These are phyloP conservation scores for Silvanus unidentatus DNA, from an alignment of 2,888 invertebrate genomes.

Conservation along the genomic window DNA sequence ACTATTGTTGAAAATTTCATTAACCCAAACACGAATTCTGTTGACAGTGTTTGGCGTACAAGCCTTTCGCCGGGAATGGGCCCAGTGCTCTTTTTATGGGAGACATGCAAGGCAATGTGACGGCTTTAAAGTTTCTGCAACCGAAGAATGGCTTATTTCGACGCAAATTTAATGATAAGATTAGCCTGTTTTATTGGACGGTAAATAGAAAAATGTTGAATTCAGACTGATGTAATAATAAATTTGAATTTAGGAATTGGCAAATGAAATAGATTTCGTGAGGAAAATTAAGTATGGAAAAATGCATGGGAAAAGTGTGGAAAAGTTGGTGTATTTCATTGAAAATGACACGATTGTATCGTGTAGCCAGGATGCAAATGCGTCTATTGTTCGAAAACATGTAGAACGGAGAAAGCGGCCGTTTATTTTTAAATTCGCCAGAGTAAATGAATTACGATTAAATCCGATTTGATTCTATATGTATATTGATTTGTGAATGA, in stretches of 20 bases:
- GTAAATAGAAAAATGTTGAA: too few relatives aligned
- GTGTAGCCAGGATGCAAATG: conserved; percentile 53
- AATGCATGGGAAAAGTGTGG: conserved; percentile 50
- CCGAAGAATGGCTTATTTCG: conserved; percentile 51
- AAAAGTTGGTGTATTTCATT: conserved; percentile 47
- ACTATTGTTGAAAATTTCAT: conserved; percentile 15
- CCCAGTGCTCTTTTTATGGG: conserved; percentile 50
- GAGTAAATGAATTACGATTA: conserved; percentile 40
- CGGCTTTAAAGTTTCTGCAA: conserved; percentile 51
- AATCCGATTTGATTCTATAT: not conserved
- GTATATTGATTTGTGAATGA: not conserved
- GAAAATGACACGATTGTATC: conserved; percentile 50
- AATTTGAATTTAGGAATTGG: conserved; percentile 48
- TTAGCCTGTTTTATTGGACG: conserved; percentile 57
- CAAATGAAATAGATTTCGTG: conserved; percentile 49
- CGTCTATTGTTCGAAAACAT: conserved; percentile 48
- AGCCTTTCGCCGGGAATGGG: conserved; percentile 28
- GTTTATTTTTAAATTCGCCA: conserved; percentile 51
- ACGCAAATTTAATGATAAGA: conserved; percentile 50
- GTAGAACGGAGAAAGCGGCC: conserved; percentile 49
- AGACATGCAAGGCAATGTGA: conserved; percentile 52
- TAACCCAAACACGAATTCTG: too few relatives aligned
- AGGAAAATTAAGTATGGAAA: conserved; percentile 44
- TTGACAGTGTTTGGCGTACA: conserved; percentile 52
- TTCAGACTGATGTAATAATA: too few relatives aligned